Base-by-base conservation (phyloP, 1,140 invertebrate species). In the Daktulosphaira vitifoliae region DNA sequence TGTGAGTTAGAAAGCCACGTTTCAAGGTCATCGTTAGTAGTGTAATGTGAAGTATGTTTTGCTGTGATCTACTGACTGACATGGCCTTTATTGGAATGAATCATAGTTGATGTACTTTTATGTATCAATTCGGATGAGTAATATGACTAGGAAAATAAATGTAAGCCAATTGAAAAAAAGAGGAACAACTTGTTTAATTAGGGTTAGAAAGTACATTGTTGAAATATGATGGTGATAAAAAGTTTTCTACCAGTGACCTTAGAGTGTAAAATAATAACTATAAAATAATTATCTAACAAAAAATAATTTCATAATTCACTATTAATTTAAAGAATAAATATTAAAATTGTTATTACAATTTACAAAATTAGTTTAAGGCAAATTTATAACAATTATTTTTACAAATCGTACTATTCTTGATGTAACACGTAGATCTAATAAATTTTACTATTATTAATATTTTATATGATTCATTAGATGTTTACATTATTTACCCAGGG, bases 51-150 rank as follows among this genome's bases (percentile, higher is more conserved):
- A 33, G 25, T 62, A 33, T 46, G 18, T 42, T 48, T 62, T 42
- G 9, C 15, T 22, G 42, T 62, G 56, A 62, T 62, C 56, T 62
- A 62, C 56, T 62, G 56, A 62, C 56, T 62, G 56, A 48, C n/a
- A 48, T 48, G 23, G 29, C 56, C 56, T 62, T 62, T 62, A 25
- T 22, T 20, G 42, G 18, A 33, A 46, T 18, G 44, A 29, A 46
- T 26, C 11, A 26, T 16, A 48, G 1, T n/a, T 38, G n/a, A n/a
- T n/a, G n/a, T 13, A 38, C 13, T 15, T 37, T 16, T 20, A 53
- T 11, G 37, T 18, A 20, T 29, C 18, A 16, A 2, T 3, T 3
- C 15, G 15, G 1, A 22, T 44, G 23, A 9, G 42, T n/a, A 26
- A 44, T 38, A 59, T 22, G 25, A 11, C 7, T 20, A 29, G 42